Conservation (phyloP, 2,113 vertebrate species). For the Hepsetus odoe region DNA sequence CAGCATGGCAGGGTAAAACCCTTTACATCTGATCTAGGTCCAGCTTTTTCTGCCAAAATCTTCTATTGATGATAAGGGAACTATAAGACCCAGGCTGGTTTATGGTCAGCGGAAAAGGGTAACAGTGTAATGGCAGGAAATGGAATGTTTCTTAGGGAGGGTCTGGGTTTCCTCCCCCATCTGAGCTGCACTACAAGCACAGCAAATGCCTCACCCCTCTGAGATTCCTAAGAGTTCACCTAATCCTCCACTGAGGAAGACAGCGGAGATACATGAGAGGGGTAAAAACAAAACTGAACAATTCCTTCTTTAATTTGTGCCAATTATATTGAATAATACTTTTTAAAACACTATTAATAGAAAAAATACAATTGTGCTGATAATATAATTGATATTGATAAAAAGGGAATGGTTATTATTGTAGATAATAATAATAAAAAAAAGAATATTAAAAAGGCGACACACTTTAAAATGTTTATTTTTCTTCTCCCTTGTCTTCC, state of each 20-base stretch:
- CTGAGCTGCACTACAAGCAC: slow-evolving; percentile 1
- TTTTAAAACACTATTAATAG: not conserved
- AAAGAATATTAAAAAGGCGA: too few relatives aligned
- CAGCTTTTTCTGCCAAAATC: slow-evolving; percentile 4
- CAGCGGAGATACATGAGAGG: not conserved
- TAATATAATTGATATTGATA: not conserved
- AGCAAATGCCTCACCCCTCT: slow-evolving; percentile 15
- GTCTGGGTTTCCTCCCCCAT: slow-evolving; percentile 37
- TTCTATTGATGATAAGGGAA: slow-evolving; percentile 6
- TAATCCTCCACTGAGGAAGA: not conserved
- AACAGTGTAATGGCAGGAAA: slow-evolving; percentile 48
- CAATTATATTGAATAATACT: not conserved
- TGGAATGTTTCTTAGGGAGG: slow-evolving; percentile 43
- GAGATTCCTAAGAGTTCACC: slow-evolving; percentile 22
- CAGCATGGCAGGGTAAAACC: not conserved
- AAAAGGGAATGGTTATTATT: too few relatives aligned
- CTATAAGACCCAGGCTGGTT: slow-evolving; percentile 24
- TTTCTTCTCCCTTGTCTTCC: too few relatives aligned
- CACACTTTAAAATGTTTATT: too few relatives aligned
- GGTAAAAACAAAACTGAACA: not conserved
- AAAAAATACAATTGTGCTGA: not conserved
- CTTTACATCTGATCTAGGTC: not conserved
- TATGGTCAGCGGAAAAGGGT: slow-evolving; percentile 31
- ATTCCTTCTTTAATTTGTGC: not conserved
- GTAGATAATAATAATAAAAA: too few relatives aligned